Base-by-base conservation (phyloP, 2,888 invertebrate species). In the Calliopum simillimum region DNA sequence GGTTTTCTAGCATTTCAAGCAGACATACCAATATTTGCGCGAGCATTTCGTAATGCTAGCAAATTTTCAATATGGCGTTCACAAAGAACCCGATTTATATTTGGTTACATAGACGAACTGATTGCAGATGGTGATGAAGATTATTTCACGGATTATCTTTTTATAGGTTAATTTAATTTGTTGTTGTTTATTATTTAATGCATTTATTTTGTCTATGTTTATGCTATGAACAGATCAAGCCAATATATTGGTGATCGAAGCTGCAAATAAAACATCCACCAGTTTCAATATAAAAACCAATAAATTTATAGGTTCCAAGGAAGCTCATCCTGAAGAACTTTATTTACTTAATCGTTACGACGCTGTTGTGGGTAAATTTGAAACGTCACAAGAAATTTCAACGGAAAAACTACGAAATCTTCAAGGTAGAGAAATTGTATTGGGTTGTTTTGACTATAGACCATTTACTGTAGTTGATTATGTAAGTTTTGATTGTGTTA, bases 401-500 rank as follows among this genome's bases (percentile, higher is more conserved):
- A 75, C 75, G 21, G 73, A 74, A 0, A 85, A 84, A 75, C 47
- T 80, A 1, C 49, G 51, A 19, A 73, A 85, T 76, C 71, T 84
- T 3, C 71, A 80, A 56, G 80, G 82, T 3, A 80, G 83, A n/a
- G 79, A 82, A 72, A 71, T 85, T 6, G 75, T 79, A 11, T 43
- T 81, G 6, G 82, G 79, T 0, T 58, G 79, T 2, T 82, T 85
- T 19, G 78, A 82, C 66, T 85, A 85, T 68, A 78, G 79, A 16
- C 85, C 85, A 2, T 84, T 82, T 69, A 76, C 81, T 64, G 69
- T 83, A n/a, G 19, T 84, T 3, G 78, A 80, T 44, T 79, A 75
- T 72, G 78, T 80, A 51, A 65, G 79, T 13, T 8, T 14, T 14
- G 8, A 1, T 1, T 33, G 5, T 4, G n/a, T n/a, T n/a, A n/a